These are phyloP conservation scores for Archilochus colubris DNA, from an alignment of 2,113 vertebrate species.

Conservation along the genomic window DNA sequence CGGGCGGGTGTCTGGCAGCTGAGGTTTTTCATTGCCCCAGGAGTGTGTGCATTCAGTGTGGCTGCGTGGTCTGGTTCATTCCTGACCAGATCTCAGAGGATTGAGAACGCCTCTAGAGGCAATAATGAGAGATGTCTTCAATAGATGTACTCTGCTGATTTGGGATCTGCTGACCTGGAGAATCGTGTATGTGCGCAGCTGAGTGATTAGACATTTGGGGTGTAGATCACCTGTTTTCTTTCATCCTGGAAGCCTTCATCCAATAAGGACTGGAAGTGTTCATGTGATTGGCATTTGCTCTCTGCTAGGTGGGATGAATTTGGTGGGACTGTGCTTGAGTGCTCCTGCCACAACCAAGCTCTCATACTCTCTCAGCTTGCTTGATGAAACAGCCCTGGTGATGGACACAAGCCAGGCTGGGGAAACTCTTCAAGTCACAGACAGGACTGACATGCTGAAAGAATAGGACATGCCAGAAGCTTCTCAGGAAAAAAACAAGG, in stretches of 20 bases:
- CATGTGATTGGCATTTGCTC: background rate
- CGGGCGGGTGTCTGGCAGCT: background rate
- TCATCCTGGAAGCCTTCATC: background rate
- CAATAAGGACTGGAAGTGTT: background rate
- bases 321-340: background rate
- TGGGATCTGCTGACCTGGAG: background rate
- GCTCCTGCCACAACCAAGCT: background rate
- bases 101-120: background rate
- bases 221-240: background rate
- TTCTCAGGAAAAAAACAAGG: background rate
- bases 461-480: background rate
- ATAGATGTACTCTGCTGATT: background rate
- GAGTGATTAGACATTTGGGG: background rate
- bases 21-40: background rate
- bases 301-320: background rate
- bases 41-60: rapidly evolving
- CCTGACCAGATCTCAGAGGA: background rate
- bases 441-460: background rate
- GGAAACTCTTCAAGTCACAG: rapidly evolving
- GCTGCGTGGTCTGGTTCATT: background rate
- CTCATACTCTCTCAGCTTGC: background rate
- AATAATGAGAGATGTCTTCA: background rate
- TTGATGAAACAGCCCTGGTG: background rate
- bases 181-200: background rate
- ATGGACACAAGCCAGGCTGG: background rate